Evolutionary conservation across 2,888 invertebrate genomes (phyloP).

Genomic region (Lasioglossum marginatum): DNA sequence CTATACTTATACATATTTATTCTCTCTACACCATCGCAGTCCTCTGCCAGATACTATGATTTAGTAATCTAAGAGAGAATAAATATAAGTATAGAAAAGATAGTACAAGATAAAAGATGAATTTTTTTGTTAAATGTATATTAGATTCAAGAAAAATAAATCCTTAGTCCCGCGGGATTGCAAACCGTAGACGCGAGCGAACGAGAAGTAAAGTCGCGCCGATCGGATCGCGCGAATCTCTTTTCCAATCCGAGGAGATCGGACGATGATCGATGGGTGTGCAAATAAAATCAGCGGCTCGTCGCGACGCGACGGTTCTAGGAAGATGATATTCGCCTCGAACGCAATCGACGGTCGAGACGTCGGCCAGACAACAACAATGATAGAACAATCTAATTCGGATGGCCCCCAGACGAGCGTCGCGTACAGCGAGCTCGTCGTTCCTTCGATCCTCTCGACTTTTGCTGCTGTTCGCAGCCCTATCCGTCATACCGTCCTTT

Average conservation of each 20-base stretch:
- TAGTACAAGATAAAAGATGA: too few relatives aligned
- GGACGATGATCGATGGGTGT: conserved; percentile 25
- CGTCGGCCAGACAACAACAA: conserved; percentile 83
- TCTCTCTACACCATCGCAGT: too few relatives aligned
- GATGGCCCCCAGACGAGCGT: conserved; percentile 77
- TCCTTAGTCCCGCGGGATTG: too few relatives aligned
- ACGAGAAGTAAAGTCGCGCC: background rate
- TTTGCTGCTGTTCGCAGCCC: background rate
- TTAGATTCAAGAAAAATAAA: too few relatives aligned
- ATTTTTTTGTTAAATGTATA: too few relatives aligned
- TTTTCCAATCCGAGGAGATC: background rate
- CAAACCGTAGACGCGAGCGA: background rate
- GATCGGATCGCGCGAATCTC: background rate
- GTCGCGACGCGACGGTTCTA: conserved; percentile 74
- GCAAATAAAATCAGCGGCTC: conserved; percentile 56
- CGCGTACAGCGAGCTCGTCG: conserved; percentile 35
- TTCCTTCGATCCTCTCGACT: conserved; percentile 3
- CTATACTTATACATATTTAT: too few relatives aligned
- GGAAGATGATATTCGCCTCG: conserved; percentile 79
- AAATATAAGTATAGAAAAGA: too few relatives aligned
- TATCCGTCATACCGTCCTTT: background rate
- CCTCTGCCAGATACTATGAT: too few relatives aligned
- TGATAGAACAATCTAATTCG: conserved; percentile 84
- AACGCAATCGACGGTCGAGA: conserved; percentile 82
- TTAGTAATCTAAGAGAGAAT: too few relatives aligned